Evolutionary conservation across 2,797 vertebrate genomes (phyloP).

Genomic region (Schizopygopsis malacanthus): DNA sequence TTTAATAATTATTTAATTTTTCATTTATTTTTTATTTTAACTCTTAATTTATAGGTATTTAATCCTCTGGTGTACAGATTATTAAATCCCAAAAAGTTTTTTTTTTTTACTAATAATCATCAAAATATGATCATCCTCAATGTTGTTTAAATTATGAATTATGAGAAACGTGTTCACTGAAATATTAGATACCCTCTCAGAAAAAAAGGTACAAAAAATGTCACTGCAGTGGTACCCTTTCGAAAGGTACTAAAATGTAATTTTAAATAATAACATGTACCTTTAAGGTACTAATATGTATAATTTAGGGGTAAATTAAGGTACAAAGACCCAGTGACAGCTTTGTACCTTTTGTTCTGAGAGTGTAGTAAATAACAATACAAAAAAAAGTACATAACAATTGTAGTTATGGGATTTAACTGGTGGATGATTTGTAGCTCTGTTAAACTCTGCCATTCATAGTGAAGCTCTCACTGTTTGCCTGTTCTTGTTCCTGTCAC

Average conservation of each 20-base stretch:
- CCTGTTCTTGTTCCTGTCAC: slow-evolving; percentile 60
- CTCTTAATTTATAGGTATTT: neutral
- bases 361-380: neutral
- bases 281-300: neutral
- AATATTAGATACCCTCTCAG: neutral
- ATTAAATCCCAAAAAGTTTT: neutral
- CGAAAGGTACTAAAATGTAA: neutral
- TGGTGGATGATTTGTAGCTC: neutral
- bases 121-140: neutral
- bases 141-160: neutral
- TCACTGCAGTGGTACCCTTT: neutral
- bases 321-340: no score
- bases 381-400: neutral
- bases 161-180: neutral
- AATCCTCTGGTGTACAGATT: neutral
- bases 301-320: no score
- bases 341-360: neutral
- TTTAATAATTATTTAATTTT: neutral
- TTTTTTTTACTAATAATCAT: neutral
- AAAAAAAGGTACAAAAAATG: no score
- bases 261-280: neutral
- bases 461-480: neutral
- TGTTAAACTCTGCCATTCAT: neutral
- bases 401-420: neutral
- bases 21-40: neutral